phyloP scores from a whole-genome alignment of 2,113 vertebrate species.

The Nycticebus coucang region DNA sequence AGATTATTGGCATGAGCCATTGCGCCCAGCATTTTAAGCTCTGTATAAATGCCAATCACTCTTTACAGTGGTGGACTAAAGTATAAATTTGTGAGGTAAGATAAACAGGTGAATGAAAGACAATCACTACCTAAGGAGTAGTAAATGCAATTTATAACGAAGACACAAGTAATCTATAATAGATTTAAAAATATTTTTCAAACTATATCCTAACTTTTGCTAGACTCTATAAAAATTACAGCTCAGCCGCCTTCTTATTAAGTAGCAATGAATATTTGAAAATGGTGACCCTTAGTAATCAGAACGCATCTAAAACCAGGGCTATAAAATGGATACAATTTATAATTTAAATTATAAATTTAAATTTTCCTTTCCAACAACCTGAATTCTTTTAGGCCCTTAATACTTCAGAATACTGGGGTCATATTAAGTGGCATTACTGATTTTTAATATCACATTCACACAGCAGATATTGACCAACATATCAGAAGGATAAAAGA shows the following conservation, averaged over 20 bases:
- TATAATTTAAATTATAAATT: conserved; percentile 51
- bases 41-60: neutral
- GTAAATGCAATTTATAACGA: conserved; percentile 6
- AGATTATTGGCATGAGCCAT: too few species aligned
- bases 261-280: conserved; percentile 12
- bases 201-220: conserved; percentile 10
- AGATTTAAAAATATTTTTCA: conserved; percentile 48
- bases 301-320: neutral
- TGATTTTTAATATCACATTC: neutral
- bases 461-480: conserved; percentile 14
- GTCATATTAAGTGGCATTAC: neutral
- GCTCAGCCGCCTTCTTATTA: neutral
- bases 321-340: neutral
- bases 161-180: conserved; percentile 14
- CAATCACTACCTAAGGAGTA: neutral
- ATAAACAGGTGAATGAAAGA: neutral
- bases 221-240: neutral
- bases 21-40: neutral
- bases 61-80: neutral
- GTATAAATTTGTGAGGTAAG: conserved; percentile 21
- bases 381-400: conserved; percentile 4
- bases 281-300: conserved; percentile 39
- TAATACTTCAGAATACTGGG: conserved; percentile 20
- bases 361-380: conserved; percentile 30
- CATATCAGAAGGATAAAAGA: conserved; percentile 35